phyloP scores from a whole-genome alignment of 1,140 invertebrate species.

The Zaprionus ornatus region DNA sequence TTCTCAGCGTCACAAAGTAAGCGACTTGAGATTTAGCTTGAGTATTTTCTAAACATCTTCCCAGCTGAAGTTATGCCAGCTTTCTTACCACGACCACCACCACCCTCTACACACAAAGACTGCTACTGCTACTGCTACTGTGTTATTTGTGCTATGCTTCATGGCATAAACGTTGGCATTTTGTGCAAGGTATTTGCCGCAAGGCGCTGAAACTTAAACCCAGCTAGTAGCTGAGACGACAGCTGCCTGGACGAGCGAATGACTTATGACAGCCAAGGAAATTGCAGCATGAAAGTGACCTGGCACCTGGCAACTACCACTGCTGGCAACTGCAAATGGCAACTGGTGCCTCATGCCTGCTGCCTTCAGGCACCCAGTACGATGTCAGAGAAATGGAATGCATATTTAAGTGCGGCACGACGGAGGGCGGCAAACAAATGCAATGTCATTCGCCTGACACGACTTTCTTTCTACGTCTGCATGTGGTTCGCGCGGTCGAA shows the following conservation, averaged over 20 bases:
- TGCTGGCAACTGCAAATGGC: background rate
- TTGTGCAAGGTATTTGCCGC: constrained; percentile 1
- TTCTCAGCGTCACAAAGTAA: background rate
- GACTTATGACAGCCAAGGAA: constrained; percentile 66
- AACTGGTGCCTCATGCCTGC: background rate
- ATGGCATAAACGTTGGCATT: constrained; percentile 11
- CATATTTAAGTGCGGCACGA: background rate
- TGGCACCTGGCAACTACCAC: background rate
- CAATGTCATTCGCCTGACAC: constrained; percentile 49
- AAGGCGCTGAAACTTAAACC: background rate
- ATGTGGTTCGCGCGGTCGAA: background rate
- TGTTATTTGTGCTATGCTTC: constrained; percentile 1
- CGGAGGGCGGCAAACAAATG: constrained; percentile 38
- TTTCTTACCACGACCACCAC: no score
- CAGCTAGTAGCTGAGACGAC: constrained; percentile 40
- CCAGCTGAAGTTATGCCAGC: background rate
- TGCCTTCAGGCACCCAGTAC: background rate
- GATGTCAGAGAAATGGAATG: background rate
- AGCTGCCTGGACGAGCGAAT: constrained; percentile 56
- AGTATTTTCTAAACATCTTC: background rate
- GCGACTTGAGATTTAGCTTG: background rate
- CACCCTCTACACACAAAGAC: background rate
- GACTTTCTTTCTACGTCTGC: constrained; percentile 16
- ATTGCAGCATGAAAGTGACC: constrained; percentile 54
- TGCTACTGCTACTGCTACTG: background rate